Conservation (phyloP, 2,888 invertebrate genomes). For the Monochamus alternatus region DNA sequence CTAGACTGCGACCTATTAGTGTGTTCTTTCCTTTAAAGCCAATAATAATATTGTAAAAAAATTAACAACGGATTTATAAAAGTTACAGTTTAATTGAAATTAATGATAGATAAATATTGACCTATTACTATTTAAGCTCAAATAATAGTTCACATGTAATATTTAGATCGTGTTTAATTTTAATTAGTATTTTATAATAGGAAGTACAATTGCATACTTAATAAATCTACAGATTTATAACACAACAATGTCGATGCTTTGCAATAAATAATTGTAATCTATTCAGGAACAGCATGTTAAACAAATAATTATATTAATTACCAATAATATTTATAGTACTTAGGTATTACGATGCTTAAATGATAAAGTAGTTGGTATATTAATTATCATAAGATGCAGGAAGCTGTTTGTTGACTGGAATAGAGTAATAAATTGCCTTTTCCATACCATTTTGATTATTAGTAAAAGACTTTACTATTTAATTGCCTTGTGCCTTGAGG, state of each 20-base stretch:
- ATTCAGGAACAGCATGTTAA: slow-evolving; percentile 4
- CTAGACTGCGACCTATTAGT: too few relatives aligned
- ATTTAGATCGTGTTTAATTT: neutral
- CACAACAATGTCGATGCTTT: neutral
- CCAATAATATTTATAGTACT: slow-evolving; percentile 4
- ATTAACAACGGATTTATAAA: too few relatives aligned
- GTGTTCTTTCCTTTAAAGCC: too few relatives aligned
- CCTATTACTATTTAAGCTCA: too few relatives aligned
- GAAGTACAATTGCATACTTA: neutral
- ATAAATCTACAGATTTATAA: neutral
- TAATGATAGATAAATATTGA: too few relatives aligned
- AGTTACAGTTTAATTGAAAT: too few relatives aligned
- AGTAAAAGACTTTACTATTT: neutral
- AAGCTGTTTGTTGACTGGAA: neutral
- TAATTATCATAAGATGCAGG: neutral
- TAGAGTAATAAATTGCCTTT: slow-evolving; percentile 8
- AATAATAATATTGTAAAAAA: too few relatives aligned
- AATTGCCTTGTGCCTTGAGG: neutral
- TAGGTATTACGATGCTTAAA: neutral
- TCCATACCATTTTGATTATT: slow-evolving; percentile 1
- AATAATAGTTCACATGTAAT: too few relatives aligned
- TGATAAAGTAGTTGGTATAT: slow-evolving; percentile 14
- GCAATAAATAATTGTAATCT: neutral
- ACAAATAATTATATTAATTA: slow-evolving; percentile 12
- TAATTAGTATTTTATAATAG: neutral